Evolutionary conservation across 2,888 invertebrate genomes (phyloP), one percentile per base, ranked within the genome.

Genomic region (Biston betularia): DNA sequence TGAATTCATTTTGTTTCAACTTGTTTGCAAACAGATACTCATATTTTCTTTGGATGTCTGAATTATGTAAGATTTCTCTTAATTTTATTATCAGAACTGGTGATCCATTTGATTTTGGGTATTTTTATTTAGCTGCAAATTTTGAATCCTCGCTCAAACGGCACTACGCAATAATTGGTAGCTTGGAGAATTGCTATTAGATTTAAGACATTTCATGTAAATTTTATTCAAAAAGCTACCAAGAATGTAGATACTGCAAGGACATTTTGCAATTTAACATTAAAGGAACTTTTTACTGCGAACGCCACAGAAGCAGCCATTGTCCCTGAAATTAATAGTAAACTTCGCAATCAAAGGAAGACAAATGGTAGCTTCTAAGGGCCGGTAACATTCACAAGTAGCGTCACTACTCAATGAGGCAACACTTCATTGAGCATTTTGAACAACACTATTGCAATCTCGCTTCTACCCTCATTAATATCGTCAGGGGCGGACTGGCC

Each of bases 401-500:
- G 92, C 85, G 88, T 90, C 91, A 92, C 90, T 84, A 80, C 83
- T 89, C 86, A 84, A 86, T 86, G 89, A 83, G 82, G 87, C 75
- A 77, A 86, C 81, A 85, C 85, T 85, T 87, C 88, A 86, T 89
- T 89, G 88, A 86, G 86, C 86, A 89, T 88, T 88, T 89, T 87
- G 81, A 85, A 85, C 79, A 77, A 93, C 92, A 93, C 92, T 86
- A 83, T 88, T 92, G 93, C 93, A 93, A 93, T 87, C 81, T 90
- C 90, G 93, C 93, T 93, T 93, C 91, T 93, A 93, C 89, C 89
- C 92, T 93, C 93, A 92, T 93, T 93, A 92, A 93, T 92, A 94
- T 94, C 92, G 94, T 93, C 94, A 94, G 94, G 94, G 93, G 93
- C 92, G 92, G 94, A 94, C 93, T 94, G 94, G 94, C 93, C 94